Base-by-base conservation (phyloP, 2,113 vertebrate genomes). In the Jacana jacana region DNA sequence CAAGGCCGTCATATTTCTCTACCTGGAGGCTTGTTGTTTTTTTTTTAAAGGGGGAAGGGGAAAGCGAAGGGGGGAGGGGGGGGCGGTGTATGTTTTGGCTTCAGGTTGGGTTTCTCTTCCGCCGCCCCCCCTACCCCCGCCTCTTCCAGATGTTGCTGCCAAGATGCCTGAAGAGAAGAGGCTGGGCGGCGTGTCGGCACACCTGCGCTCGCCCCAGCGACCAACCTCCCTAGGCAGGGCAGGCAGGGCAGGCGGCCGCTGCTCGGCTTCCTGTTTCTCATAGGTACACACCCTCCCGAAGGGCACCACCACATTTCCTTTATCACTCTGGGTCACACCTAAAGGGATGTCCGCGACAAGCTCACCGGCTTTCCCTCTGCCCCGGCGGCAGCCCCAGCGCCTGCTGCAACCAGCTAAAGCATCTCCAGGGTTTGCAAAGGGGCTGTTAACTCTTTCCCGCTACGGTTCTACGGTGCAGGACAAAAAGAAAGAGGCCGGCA, bases 1-100 rank as follows among this genome's bases (percentile, higher is more conserved):
- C 93, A 99, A 90, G 72, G 98, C 96, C 94, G 97, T 99, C 99
- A 99, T 99, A 92, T 93, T 97, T 85, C 92, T 94, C 91, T 94
- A 91, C 52, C 91, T 76, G 85, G 84, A 94, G 91, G 92, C 49
- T 80, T 83, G 71, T 14, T 1, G n/a, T 52, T 37, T 80, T 64
- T 57, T 31, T n/a, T n/a, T n/a, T n/a, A n/a, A 12, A 49, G 16
- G 24, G 63, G 63, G 18, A 9, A 20, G 23, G 28, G 11, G 8
- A 5, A 23, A 17, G 18, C 10, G 3, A 13, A 28, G 14, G 23
- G 16, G 52, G 64, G 27, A n/a, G n/a, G n/a, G n/a, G n/a, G n/a
- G n/a, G n/a, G n/a, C n/a, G n/a, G n/a, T n/a, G 44, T 2, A 1
- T n/a, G 89, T 89, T 96, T 92, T 89, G 78, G 88, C 81, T 91